Evolutionary conservation across 2,888 invertebrate genomes (phyloP).

Genomic region (Autographa pulchrina): DNA sequence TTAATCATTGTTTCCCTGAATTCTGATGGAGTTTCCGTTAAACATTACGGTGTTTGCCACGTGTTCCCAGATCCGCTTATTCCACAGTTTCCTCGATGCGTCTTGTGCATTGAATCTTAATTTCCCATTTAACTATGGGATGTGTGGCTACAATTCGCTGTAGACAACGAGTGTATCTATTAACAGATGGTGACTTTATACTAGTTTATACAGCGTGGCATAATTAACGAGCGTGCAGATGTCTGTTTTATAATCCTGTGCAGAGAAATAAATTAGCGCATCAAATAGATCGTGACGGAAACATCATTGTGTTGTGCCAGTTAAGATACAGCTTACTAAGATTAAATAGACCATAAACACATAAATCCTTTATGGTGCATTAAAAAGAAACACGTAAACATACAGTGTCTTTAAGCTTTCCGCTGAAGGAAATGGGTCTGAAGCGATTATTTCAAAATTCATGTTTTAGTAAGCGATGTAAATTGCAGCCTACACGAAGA

Average conservation of each 20-base stretch:
- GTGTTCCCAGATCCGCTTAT: slow-evolving; percentile 13
- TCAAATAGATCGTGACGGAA: neutral
- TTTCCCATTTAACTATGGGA: slow-evolving; percentile 8
- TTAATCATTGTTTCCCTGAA: slow-evolving; percentile 36
- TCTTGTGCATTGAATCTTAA: slow-evolving; percentile 9
- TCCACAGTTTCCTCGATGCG: slow-evolving; percentile 12
- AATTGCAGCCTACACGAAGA: too few relatives aligned
- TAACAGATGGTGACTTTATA: slow-evolving; percentile 28
- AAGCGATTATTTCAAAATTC: too few relatives aligned
- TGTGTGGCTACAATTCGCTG: slow-evolving; percentile 5
- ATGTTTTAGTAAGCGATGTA: too few relatives aligned
- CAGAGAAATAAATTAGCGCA: neutral
- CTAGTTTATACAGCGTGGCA: slow-evolving; percentile 20
- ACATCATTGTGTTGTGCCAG: neutral
- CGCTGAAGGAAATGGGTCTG: too few relatives aligned
- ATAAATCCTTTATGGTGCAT: neutral
- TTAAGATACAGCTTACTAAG: neutral
- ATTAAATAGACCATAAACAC: neutral
- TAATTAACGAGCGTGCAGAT: slow-evolving; percentile 27
- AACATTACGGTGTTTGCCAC: slow-evolving; percentile 10
- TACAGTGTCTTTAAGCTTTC: too few relatives aligned
- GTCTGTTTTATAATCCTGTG: slow-evolving; percentile 29
- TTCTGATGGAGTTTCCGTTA: slow-evolving; percentile 16
- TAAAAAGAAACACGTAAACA: neutral
- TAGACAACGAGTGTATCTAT: slow-evolving; percentile 24